Evolutionary conservation across 2,888 invertebrate species (phyloP).

Genomic region (Gnatocerus cornutus): DNA sequence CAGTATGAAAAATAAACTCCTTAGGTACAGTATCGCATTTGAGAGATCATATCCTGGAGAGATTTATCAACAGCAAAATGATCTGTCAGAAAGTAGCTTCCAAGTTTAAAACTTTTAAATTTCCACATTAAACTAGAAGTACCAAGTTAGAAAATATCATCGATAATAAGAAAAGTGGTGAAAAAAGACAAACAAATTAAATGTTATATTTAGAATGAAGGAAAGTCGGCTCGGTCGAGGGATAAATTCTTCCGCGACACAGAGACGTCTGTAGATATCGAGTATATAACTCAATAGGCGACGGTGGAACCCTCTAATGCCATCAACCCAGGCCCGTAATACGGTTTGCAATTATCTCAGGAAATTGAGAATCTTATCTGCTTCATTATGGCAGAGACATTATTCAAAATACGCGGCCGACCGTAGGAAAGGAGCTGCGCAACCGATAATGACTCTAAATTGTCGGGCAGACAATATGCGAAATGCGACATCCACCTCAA

Average conservation of each 20-base stretch:
- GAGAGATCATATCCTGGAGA: slow-evolving; percentile 24
- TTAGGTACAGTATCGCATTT: slow-evolving; percentile 12
- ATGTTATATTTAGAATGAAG: not conserved
- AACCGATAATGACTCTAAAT: slow-evolving; percentile 50
- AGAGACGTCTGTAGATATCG: slow-evolving; percentile 32
- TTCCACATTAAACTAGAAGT: slow-evolving; percentile 3
- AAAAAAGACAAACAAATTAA: not conserved
- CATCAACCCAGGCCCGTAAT: slow-evolving; percentile 61
- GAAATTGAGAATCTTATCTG: slow-evolving; percentile 66
- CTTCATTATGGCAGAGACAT: slow-evolving; percentile 62
- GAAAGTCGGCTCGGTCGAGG: not conserved
- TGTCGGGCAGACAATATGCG: slow-evolving; percentile 48
- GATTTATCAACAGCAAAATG: slow-evolving; percentile 44
- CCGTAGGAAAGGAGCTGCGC: slow-evolving; percentile 53
- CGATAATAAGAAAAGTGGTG: slow-evolving; percentile 16
- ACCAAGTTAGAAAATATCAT: slow-evolving; percentile 1
- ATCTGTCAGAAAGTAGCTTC: slow-evolving; percentile 23
- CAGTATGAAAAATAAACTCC: slow-evolving; percentile 23
- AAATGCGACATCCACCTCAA: slow-evolving; percentile 43
- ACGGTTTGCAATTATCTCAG: slow-evolving; percentile 65
- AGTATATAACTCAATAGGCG: slow-evolving; percentile 60
- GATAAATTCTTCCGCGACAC: slow-evolving; percentile 36
- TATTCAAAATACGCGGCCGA: slow-evolving; percentile 63
- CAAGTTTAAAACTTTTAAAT: slow-evolving; percentile 27
- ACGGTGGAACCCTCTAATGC: slow-evolving; percentile 57